Percentiles rank a stretch among this genome's conserved stretches.
phyloP scores from a whole-genome alignment of 2,797 vertebrate species.

The Melanotaenia parkinsoni region DNA sequence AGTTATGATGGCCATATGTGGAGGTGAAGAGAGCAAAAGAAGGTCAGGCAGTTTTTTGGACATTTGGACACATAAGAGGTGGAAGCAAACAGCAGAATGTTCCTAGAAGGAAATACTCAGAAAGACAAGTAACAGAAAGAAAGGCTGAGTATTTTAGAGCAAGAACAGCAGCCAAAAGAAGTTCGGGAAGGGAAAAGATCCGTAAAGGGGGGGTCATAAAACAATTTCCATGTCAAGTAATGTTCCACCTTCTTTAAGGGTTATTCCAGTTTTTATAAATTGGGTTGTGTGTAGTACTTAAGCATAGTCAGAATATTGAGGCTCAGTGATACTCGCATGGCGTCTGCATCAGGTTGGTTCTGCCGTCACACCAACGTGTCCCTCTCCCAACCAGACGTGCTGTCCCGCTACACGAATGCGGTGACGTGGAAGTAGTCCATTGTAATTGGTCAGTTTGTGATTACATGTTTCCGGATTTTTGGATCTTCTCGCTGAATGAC shows the following conservation, averaged over 20 bases:
- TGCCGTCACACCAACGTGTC: too few species aligned
- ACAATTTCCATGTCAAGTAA: conserved; percentile 13
- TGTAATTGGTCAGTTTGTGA: too few species aligned
- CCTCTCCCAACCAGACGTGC: too few species aligned
- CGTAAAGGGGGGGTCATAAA: conserved; percentile 7
- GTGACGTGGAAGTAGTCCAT: too few species aligned
- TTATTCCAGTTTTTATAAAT: neutral
- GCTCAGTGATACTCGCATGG: too few species aligned
- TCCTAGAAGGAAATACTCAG: conserved; percentile 53
- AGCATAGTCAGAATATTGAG: neutral
- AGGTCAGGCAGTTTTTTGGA: conserved; percentile 32
- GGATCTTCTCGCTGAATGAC: too few species aligned
- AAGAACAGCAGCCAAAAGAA: conserved; percentile 23
- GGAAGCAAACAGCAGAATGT: conserved; percentile 44
- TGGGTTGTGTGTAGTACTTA: neutral
- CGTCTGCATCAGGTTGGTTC: too few species aligned
- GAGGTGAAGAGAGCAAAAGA: conserved; percentile 25
- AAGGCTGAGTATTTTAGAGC: conserved; percentile 47
- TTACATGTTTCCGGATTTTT: too few species aligned
- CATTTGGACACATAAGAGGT: conserved; percentile 34
- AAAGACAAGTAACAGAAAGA: conserved; percentile 47
- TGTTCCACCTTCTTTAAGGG: conserved; percentile 15
- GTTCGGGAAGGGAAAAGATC: conserved; percentile 14
- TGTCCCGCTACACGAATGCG: too few species aligned
- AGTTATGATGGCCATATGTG: conserved; percentile 37